phyloP scores from a whole-genome alignment of 2,888 invertebrate genomes.

The Nezara viridula region DNA sequence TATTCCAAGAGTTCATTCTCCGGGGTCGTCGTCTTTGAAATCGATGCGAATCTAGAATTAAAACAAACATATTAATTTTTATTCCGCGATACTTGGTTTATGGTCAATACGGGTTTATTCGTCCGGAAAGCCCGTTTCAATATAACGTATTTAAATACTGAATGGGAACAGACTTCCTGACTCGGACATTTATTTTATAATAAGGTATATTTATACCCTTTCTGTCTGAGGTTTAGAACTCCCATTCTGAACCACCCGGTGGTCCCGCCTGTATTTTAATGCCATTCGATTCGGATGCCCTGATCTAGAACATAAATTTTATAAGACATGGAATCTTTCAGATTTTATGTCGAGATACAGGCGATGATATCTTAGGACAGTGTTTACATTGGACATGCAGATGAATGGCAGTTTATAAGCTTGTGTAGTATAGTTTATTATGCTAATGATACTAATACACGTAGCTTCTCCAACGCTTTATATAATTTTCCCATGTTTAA shows the following conservation, averaged over 20 bases:
- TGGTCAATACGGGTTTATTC: background rate
- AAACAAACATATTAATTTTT: background rate
- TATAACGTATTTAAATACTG: background rate
- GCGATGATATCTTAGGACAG: background rate
- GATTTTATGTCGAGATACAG: background rate
- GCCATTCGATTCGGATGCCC: background rate
- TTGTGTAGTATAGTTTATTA: background rate
- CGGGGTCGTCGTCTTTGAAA: background rate
- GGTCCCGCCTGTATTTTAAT: background rate
- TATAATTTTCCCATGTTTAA: background rate
- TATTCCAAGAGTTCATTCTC: background rate
- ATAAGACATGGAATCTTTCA: background rate
- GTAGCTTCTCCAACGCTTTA: background rate
- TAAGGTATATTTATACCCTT: background rate
- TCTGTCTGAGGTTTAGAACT: background rate
- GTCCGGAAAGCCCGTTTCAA: background rate
- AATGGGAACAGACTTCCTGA: background rate
- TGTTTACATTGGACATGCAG: background rate
- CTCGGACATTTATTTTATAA: conserved; percentile 19
- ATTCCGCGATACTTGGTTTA: background rate
- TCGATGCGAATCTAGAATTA: background rate
- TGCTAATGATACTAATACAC: background rate
- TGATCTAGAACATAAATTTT: background rate
- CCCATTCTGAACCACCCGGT: background rate
- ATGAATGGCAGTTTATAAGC: background rate